Conservation (phyloP, 2,113 vertebrate species). For the Cyphomyrus discorhynchus region DNA sequence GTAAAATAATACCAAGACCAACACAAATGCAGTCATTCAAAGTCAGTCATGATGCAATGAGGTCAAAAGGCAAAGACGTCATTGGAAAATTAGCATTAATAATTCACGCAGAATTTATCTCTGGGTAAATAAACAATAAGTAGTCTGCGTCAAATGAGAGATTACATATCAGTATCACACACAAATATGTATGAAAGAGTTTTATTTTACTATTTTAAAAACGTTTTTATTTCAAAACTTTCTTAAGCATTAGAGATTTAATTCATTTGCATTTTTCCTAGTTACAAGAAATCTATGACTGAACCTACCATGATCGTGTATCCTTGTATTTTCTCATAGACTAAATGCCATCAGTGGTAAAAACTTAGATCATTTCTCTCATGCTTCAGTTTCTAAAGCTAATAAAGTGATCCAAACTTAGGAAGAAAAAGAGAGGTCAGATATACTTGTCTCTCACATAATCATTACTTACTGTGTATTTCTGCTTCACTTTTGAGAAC, state of each 20-base stretch:
- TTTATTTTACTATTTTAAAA: neutral
- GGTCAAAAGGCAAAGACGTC: neutral
- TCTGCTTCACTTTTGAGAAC: neutral
- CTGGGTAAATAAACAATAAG: neutral
- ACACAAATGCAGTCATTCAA: constrained; percentile 27
- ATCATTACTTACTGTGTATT: neutral
- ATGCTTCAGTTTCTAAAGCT: neutral
- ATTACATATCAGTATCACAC: neutral
- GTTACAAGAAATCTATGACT: neutral
- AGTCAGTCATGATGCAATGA: constrained; percentile 21
- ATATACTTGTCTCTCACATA: neutral
- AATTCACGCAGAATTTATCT: neutral
- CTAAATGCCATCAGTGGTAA: neutral
- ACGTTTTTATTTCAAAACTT: neutral
- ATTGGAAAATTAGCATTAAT: constrained; percentile 12
- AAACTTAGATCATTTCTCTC: neutral
- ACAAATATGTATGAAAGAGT: neutral
- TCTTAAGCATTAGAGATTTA: neutral
- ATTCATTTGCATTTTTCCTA: neutral
- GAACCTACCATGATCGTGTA: neutral
- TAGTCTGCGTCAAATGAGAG: neutral
- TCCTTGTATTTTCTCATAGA: neutral
- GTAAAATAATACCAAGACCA: constrained; percentile 42
- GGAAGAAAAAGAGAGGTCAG: neutral
- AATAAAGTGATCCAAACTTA: neutral